A percentile compares a stretch with the other conserved stretches of the same genome.
phyloP scores from a whole-genome alignment of 2,888 invertebrate genomes.

The Corythucha ciliata region DNA sequence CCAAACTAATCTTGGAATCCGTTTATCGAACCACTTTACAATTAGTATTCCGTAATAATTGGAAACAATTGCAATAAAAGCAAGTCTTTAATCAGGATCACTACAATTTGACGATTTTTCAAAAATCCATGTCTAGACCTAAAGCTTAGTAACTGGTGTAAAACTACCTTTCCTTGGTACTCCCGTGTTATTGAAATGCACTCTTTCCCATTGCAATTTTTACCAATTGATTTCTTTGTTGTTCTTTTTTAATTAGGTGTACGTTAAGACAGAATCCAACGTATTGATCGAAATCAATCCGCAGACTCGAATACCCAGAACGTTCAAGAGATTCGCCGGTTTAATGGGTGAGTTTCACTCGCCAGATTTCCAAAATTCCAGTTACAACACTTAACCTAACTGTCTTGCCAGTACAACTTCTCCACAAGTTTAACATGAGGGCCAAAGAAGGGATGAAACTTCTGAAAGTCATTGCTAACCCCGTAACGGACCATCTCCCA shows the following conservation, averaged over 20 bases:
- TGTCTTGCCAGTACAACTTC: slow-evolving; percentile 68
- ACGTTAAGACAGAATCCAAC: slow-evolving; percentile 82
- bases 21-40: too few species aligned
- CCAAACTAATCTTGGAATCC: too few species aligned
- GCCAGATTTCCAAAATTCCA: not conserved
- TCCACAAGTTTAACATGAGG: slow-evolving; percentile 87
- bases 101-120: too few species aligned
- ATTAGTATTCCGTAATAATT: too few species aligned
- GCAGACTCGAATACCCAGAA: slow-evolving; percentile 91
- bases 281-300: slow-evolving; percentile 93
- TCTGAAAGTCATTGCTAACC: slow-evolving; percentile 94
- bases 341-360: slow-evolving; percentile 65
- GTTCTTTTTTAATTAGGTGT: slow-evolving; percentile 54
- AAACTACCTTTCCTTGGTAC: not conserved
- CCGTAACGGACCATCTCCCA: slow-evolving; percentile 86
- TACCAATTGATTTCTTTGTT: not conserved
- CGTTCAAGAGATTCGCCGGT: slow-evolving; percentile 93
- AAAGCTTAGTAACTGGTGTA: too few species aligned
- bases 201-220: not conserved
- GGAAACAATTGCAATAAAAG: too few species aligned
- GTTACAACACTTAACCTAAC: not conserved
- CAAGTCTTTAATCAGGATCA: too few species aligned
- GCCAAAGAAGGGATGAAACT: slow-evolving; percentile 84
- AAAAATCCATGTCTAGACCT: too few species aligned
- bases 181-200: not conserved